Conservation (phyloP, 2,888 invertebrate genomes). For the Blera fallax region DNA sequence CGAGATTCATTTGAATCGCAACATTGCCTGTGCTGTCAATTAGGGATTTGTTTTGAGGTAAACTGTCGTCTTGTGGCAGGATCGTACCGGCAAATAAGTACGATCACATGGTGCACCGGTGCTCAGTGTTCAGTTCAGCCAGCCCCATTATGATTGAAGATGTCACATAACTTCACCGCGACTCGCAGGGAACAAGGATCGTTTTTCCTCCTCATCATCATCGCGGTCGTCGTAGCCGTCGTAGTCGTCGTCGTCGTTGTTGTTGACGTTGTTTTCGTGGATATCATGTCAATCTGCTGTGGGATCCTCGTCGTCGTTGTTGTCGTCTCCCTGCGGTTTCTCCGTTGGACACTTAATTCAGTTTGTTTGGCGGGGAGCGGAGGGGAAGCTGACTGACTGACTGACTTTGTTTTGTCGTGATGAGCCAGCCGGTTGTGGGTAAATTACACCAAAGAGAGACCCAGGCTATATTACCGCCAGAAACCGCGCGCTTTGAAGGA, state of each 20-base stretch:
- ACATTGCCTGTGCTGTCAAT: slow-evolving; percentile 72
- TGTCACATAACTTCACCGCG: slow-evolving; percentile 70
- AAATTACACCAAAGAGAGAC: slow-evolving; percentile 32
- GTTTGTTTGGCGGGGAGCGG: slow-evolving; percentile 22
- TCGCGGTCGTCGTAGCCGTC: slow-evolving; percentile 54
- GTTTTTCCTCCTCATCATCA: slow-evolving; percentile 55
- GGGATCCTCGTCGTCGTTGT: slow-evolving; percentile 61
- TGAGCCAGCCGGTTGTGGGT: slow-evolving; percentile 40
- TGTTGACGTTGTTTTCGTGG: slow-evolving; percentile 72
- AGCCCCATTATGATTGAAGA: slow-evolving; percentile 71
- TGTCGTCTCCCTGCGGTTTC: slow-evolving; percentile 59
- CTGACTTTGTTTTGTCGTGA: slow-evolving; percentile 62
- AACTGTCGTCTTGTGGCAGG: slow-evolving; percentile 68
- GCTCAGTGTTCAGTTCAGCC: slow-evolving; percentile 13
- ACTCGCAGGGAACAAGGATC: slow-evolving; percentile 58
- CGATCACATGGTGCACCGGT: not conserved
- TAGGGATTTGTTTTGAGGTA: slow-evolving; percentile 73
- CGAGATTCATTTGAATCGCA: slow-evolving; percentile 70
- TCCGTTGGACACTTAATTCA: slow-evolving; percentile 54
- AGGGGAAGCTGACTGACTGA: not conserved
- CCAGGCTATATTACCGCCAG: slow-evolving; percentile 30
- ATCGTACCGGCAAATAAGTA: slow-evolving; percentile 4
- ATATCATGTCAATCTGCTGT: slow-evolving; percentile 72
- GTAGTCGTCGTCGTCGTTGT: slow-evolving; percentile 60
- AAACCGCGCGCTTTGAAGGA: slow-evolving; percentile 7